These are phyloP conservation scores for Ranitomeya imitator DNA, from an alignment of 2,113 vertebrate genomes.

Conservation along the genomic window DNA sequence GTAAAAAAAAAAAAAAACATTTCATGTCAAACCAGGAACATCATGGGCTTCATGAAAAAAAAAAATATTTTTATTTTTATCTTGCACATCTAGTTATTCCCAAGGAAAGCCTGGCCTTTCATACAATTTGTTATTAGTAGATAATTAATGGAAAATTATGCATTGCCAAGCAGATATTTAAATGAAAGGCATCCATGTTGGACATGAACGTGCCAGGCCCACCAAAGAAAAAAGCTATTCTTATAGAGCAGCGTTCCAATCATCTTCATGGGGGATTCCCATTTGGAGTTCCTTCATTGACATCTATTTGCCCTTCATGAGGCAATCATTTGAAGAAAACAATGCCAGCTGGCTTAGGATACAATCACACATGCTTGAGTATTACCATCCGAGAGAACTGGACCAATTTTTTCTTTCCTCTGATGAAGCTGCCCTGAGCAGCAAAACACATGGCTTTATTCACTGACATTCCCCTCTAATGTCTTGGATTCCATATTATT, in stretches of 20 bases:
- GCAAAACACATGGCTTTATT: no score
- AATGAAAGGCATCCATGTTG: no score
- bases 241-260: no score
- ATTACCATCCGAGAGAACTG: no score
- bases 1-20: background rate
- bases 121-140: background rate
- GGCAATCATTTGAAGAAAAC: background rate
- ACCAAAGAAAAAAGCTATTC: no score
- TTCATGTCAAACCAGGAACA: background rate
- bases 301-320: background rate
- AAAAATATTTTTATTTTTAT: background rate
- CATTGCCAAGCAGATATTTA: background rate
- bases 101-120: background rate
- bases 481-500: no score
- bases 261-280: background rate
- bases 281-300: background rate
- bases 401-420: no score
- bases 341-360: no score
- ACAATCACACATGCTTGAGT: no score
- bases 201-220: no score
- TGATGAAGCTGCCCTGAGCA: no score
- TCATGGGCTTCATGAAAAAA: background rate
- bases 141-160: background rate
- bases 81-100: background rate
- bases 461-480: no score